phyloP scores from a whole-genome alignment of 2,797 vertebrate species.

The Gymnoscopelus braueri region DNA sequence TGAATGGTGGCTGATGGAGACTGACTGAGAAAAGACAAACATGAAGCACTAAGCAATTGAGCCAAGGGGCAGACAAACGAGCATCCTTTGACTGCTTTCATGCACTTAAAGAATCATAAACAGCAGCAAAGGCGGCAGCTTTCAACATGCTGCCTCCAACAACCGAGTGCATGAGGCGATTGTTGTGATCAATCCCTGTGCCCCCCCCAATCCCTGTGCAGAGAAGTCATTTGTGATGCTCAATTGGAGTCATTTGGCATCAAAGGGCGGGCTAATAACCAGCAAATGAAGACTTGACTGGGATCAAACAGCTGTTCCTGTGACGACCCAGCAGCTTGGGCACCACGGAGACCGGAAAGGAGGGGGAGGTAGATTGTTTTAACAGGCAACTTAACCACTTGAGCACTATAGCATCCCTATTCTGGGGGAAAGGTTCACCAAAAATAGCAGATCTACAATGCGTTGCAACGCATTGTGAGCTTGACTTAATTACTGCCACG shows the following conservation, averaged over 20 bases:
- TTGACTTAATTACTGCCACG: too few relatives aligned
- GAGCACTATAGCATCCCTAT: too few relatives aligned
- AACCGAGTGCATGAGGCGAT: slow-evolving; percentile 1
- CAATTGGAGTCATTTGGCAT: slow-evolving; percentile 53
- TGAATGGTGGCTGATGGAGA: background rate
- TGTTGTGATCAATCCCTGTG: slow-evolving; percentile 43
- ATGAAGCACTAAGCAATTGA: background rate
- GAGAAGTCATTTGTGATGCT: slow-evolving; percentile 52
- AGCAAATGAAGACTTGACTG: slow-evolving; percentile 45
- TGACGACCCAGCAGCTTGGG: slow-evolving; percentile 25
- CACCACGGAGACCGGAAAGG: slow-evolving; percentile 1
- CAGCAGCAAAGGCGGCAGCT: background rate
- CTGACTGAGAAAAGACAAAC: background rate
- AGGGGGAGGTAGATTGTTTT: slow-evolving; percentile 11
- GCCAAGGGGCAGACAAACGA: background rate
- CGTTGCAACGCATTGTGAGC: too few relatives aligned
- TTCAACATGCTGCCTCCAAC: background rate
- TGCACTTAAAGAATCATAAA: background rate
- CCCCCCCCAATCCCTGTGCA: background rate
- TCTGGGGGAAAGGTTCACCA: too few relatives aligned
- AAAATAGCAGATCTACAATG: too few relatives aligned
- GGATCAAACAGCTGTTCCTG: slow-evolving; percentile 44
- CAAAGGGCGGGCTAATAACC: slow-evolving; percentile 56
- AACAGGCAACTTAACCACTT: background rate
- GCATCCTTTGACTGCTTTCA: slow-evolving; percentile 11